phyloP scores from a whole-genome alignment of 23 tunicate genomes.

The Botrylloides violaceus region DNA sequence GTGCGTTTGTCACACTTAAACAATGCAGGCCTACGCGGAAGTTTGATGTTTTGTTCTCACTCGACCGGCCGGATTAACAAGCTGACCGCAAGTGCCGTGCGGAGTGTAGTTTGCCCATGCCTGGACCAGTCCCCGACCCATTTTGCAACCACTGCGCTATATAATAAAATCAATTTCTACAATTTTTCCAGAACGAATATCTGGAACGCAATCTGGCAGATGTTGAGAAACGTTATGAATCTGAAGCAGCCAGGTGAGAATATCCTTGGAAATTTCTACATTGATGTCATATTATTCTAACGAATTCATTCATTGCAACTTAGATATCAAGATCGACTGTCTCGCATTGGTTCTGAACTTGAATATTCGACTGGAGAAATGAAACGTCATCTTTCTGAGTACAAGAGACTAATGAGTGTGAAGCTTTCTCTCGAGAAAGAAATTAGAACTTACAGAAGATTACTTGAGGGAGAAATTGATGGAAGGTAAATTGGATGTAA shows the following conservation, averaged over 20 bases:
- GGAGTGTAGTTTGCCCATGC: too few species aligned
- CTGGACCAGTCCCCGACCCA: too few species aligned
- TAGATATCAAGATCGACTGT: slow-evolving; percentile 61
- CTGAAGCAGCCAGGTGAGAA: slow-evolving; percentile 45
- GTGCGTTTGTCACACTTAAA: too few species aligned
- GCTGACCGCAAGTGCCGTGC: too few species aligned
- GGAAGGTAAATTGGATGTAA: slow-evolving; percentile 32
- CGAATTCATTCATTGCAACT: background rate
- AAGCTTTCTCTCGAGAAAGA: slow-evolving; percentile 91
- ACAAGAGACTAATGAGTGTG: slow-evolving; percentile 89
- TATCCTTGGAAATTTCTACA: background rate
- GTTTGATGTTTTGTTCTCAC: too few species aligned
- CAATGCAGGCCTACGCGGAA: too few species aligned
- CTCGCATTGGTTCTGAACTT: slow-evolving; percentile 55
- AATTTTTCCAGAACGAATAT: slow-evolving; percentile 95
- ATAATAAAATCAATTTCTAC: too few species aligned
- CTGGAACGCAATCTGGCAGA: slow-evolving; percentile 98
- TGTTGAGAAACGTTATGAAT: slow-evolving; percentile 93
- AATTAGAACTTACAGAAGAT: slow-evolving; percentile 72
- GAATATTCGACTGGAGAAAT: slow-evolving; percentile 71
- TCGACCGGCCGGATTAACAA: too few species aligned
- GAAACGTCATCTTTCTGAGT: slow-evolving; percentile 96
- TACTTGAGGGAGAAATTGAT: slow-evolving; percentile 85
- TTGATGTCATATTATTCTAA: too few species aligned
- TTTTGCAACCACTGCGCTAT: too few species aligned